Percentiles rank a stretch among this genome's conserved stretches.
Evolutionary conservation across 64 coral and sea anemone genomes (phyloP).

Genomic region (Pachyseris speciosa): DNA sequence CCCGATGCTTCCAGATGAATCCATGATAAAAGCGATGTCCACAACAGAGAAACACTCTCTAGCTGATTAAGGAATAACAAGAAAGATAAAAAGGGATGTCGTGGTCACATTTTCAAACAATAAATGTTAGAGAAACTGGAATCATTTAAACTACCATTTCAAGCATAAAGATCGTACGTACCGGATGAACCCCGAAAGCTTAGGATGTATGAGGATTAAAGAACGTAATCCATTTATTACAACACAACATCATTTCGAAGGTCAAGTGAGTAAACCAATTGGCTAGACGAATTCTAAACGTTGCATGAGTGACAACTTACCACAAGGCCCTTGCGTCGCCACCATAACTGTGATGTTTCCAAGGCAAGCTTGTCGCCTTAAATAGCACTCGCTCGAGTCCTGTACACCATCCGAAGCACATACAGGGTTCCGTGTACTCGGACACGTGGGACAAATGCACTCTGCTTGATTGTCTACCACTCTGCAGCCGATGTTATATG

Average conservation of each 20-base stretch:
- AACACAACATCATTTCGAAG: too few relatives aligned
- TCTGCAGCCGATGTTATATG: constrained; percentile 60
- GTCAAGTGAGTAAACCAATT: too few relatives aligned
- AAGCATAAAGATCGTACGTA: too few relatives aligned
- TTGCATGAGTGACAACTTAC: background rate
- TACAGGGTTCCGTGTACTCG: constrained; percentile 3
- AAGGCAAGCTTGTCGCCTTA: constrained; percentile 53
- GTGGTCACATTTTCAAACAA: too few relatives aligned
- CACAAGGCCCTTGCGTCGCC: constrained; percentile 39
- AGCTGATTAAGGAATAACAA: constrained; percentile 1
- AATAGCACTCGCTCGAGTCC: constrained; percentile 36
- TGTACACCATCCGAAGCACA: constrained; percentile 57
- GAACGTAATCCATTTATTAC: too few relatives aligned
- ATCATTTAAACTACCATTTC: too few relatives aligned
- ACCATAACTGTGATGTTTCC: background rate
- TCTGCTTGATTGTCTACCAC: constrained; percentile 20
- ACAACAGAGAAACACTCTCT: constrained; percentile 10
- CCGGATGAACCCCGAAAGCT: too few relatives aligned
- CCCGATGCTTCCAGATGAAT: constrained; percentile 71
- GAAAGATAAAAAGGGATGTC: too few relatives aligned
- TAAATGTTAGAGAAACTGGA: too few relatives aligned
- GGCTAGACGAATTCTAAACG: too few relatives aligned
- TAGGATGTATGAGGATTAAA: too few relatives aligned
- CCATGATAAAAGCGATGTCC: constrained; percentile 67
- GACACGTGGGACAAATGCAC: constrained; percentile 52